phyloP scores from a whole-genome alignment of 1,140 invertebrate genomes.

The Paraescarpia echinospica region DNA sequence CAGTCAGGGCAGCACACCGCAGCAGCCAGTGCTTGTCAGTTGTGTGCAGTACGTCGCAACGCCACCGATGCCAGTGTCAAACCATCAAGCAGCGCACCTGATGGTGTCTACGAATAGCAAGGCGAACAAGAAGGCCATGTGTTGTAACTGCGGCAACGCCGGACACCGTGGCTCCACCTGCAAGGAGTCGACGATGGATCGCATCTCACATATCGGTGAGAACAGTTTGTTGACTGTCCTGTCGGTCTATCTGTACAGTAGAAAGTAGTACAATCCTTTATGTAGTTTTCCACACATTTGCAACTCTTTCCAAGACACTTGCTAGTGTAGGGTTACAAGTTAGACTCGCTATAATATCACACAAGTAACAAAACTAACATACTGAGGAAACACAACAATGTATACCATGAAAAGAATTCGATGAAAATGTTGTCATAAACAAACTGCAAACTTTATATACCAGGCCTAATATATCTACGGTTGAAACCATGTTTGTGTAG shows the following conservation, averaged over 20 bases:
- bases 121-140: slow-evolving; percentile 61
- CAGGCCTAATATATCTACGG: no score
- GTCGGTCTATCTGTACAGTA: neutral
- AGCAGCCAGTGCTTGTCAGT: slow-evolving; percentile 14
- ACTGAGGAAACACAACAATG: no score
- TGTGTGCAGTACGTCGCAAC: neutral
- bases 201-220: slow-evolving; percentile 30
- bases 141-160: slow-evolving; percentile 76
- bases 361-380: no score
- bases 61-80: slow-evolving; percentile 18
- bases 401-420: no score
- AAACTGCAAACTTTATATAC: no score
- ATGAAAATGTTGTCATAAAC: no score
- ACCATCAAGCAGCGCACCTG: slow-evolving; percentile 17
- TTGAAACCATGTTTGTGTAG: no score
- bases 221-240: neutral
- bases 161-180: slow-evolving; percentile 81
- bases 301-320: no score
- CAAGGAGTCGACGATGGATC: slow-evolving; percentile 81
- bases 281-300: no score
- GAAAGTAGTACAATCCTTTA: neutral
- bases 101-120: neutral
- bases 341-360: no score
- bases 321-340: no score
- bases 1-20: slow-evolving; percentile 7